phyloP scores from a whole-genome alignment of 2,797 vertebrate species.

The Allobates femoralis region DNA sequence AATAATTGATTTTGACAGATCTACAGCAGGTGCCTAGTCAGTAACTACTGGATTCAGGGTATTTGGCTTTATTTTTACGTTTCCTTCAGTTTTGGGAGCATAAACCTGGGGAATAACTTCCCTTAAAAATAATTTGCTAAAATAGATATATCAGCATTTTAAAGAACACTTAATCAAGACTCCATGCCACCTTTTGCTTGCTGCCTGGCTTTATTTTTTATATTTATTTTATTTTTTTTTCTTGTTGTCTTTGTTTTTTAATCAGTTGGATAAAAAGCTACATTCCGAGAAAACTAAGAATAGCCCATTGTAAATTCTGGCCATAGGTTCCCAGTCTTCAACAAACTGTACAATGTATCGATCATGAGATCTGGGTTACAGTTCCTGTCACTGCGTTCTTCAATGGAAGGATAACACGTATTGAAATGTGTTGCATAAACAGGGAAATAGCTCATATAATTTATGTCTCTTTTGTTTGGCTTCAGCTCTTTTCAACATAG shows the following conservation, averaged over 20 bases:
- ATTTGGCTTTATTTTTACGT: too few species aligned
- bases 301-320: background rate
- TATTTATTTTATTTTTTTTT: too few species aligned
- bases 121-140: too few species aligned
- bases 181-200: background rate
- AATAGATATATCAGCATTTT: background rate
- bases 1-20: too few species aligned
- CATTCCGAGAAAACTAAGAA: background rate
- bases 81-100: too few species aligned
- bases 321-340: background rate
- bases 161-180: too few species aligned
- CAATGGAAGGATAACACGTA: background rate
- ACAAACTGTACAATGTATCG: background rate
- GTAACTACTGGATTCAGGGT: too few species aligned
- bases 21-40: too few species aligned
- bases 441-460: conserved; percentile 26
- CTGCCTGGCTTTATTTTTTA: background rate
- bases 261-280: too few species aligned
- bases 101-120: too few species aligned
- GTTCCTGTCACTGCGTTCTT: background rate
- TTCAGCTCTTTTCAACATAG: background rate
- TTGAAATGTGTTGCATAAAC: conserved; percentile 34
- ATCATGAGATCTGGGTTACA: background rate
- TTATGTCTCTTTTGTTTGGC: conserved; percentile 29
- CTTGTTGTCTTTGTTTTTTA: background rate